Evolutionary conservation across 37 sponge, comb jelly and placozoan genomes (phyloP), one percentile per base, ranked within the genome.

Genomic region (Axinella damicornis): DNA sequence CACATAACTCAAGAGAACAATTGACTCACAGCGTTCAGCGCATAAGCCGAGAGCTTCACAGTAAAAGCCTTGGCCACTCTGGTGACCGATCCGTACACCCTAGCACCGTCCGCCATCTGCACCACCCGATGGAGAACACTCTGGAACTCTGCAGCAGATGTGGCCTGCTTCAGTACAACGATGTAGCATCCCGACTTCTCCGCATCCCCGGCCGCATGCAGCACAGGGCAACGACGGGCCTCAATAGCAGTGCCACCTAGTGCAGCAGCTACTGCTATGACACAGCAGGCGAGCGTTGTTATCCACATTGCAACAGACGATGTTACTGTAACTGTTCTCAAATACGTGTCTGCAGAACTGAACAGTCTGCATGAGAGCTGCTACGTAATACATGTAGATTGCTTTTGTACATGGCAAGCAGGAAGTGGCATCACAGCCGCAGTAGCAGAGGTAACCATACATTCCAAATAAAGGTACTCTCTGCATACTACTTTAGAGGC

Each of bases 151-250:
- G 78, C 78, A 21, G 25, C 46, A 0, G 71, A 65, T 5, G 71
- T 89, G 63, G 71, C 67, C 53, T 78, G 34, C 1, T 63, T 69
- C 19, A 89, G 85, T 13, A 66, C 66, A 11, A 89, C 90, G 9
- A 89, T 78, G 60, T 73, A 83, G 69, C 74, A 71, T 2, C 90
- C 90, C 1, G 90, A 83, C 77, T 77, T 83, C 24, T 79, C 77
- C 20, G 54, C 73, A 52, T 81, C 76, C 27, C 79, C 71, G 1
- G 58, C 0, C 1, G 80, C 84, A 2, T 71, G 83, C 41, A 84
- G 56, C 30, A 89, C n/a, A 20, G 90, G 90, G 24, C 85, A 71
- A 17, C 57, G 71, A 16, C 67, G 34, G 39, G 25, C 78, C 52
- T n/a, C 63, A 16, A 1, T 40, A 21, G 62, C 62, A 61, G n/a